Base-by-base conservation (phyloP, 2,888 invertebrate genomes). In the Boloria selene region DNA sequence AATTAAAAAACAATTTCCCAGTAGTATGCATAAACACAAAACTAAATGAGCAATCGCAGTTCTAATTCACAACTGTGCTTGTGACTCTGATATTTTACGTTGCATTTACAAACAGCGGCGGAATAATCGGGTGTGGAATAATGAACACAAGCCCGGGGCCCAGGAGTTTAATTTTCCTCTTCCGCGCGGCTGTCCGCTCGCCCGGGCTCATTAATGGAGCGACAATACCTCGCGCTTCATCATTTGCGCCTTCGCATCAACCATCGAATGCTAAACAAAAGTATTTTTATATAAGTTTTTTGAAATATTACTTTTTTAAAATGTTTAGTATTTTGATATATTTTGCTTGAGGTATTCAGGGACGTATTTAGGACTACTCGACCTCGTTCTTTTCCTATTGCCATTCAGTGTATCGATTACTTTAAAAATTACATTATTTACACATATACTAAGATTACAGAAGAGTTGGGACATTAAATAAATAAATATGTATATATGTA, bases 91-190 rank as follows among this genome's bases (percentile, higher is more conserved):
- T 80, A 81, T 80, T 85, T 84, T 81, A 76, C 83, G 81, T 75
- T 80, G 85, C 83, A 82, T 83, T 85, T 80, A 64, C 70, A 84
- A 84, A 84, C 79, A 81, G 82, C 78, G 79, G 79, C 77, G 77
- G 78, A 84, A 84, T 86, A 85, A 87, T 87, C 85, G 85, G 86
- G 86, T 84, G 87, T 85, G 83, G 84, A 86, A 83, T 88, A 89
- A 88, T 88, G 87, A 88, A 86, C 84, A 83, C 84, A 79, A 82
- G 86, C 87, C 86, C 75, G 83, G 84, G 88, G 90, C 90, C 86
- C 89, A 87, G 86, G 86, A 88, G 90, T 90, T 92, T 92, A 92
- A 92, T 92, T 92, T 92, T 92, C 91, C 91, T 92, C 86, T 92
- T 92, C 91, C 91, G 89, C 83, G 76, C 81, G 79, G 80, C 84